These are phyloP conservation scores for Danaus melanippus DNA, from an alignment of 1,140 invertebrate species.

Conservation along the genomic window DNA sequence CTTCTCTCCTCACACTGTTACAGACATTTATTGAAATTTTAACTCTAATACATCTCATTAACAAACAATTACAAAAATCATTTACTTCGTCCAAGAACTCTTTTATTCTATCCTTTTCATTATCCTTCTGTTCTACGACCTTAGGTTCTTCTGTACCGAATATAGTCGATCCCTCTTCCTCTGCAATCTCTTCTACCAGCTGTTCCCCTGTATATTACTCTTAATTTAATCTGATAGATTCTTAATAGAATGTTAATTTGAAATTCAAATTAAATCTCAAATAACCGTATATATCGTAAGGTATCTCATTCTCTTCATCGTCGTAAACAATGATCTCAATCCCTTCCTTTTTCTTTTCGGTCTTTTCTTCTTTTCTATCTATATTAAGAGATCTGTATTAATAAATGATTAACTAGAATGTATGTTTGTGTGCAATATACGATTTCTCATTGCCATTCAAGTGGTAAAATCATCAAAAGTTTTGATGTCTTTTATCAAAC, in stretches of 20 bases:
- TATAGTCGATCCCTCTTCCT: constrained; percentile 14
- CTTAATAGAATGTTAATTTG: too few species aligned
- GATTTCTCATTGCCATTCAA: too few species aligned
- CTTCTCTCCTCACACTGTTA: constrained; percentile 28
- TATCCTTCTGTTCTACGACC: constrained; percentile 10
- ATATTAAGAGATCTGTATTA: too few species aligned
- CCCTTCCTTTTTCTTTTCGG: constrained; percentile 29
- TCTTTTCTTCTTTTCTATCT: constrained; percentile 23
- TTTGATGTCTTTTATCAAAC: too few species aligned
- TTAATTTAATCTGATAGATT: too few species aligned
- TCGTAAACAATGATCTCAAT: constrained; percentile 35
- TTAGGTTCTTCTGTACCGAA: constrained; percentile 13
- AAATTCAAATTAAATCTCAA: neutral
- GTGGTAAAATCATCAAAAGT: too few species aligned
- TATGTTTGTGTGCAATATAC: too few species aligned
- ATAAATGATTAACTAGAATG: too few species aligned
- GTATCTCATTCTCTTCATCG: constrained; percentile 38
- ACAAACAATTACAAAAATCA: neutral
- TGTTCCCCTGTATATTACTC: constrained; percentile 25
- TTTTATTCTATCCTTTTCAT: constrained; percentile 22
- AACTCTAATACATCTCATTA: neutral
- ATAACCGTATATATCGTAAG: constrained; percentile 47
- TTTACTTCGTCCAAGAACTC: constrained; percentile 37
- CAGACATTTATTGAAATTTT: constrained; percentile 8
- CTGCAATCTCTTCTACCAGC: constrained; percentile 7